Base-by-base conservation (phyloP, 2,888 invertebrate genomes). In the Drosophila vallismaia region DNA sequence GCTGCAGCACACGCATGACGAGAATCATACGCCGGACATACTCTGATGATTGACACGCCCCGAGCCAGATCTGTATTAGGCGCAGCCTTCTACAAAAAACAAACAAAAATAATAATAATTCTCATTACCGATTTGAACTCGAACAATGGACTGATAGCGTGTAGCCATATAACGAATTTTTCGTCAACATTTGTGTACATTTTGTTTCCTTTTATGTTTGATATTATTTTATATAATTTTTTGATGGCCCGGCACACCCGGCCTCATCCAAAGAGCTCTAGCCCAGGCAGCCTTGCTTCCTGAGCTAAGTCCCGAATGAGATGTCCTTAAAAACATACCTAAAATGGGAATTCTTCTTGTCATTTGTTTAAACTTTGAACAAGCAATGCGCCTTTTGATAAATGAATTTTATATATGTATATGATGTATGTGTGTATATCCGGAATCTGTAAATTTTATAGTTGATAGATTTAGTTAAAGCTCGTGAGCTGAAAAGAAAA, bases 1-100 rank as follows among this genome's bases (percentile, higher is more conserved):
- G 62, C 85, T 93, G 56, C 93, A 94, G 77, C 92, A 92, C 71
- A 90, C 91, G 24, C 92, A 92, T 62, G 93, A 93, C 67, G 93
- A 93, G 77, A 90, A 91, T 64, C 91, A 86, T 64, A 87, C 91
- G 59, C 92, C 91, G 60, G 92, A 91, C 72, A 91, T 91, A 89
- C 92, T 91, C 87, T 91, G 91, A 91, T 92, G 89, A 89, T 88
- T 88, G 75, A 89, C 86, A 55, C 62, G 76, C 51, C 53, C 45
- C 49, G 73, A 87, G 38, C 75, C 86, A 38, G 88, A 89, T 68
- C 76, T 87, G 77, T 80, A 87, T 81, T 89, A 89, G 88, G 69
- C 75, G 67, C 78, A 67, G 54, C 42, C 50, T 36, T 36, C n/a
- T n/a, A 12, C 36, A 36, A 36, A 36, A 36, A 36, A n/a, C 3